Percentiles rank a stretch among this genome's conserved stretches.
Evolutionary conservation across 2,888 invertebrate genomes (phyloP).

Genomic region (Liodrosophila aerea): DNA sequence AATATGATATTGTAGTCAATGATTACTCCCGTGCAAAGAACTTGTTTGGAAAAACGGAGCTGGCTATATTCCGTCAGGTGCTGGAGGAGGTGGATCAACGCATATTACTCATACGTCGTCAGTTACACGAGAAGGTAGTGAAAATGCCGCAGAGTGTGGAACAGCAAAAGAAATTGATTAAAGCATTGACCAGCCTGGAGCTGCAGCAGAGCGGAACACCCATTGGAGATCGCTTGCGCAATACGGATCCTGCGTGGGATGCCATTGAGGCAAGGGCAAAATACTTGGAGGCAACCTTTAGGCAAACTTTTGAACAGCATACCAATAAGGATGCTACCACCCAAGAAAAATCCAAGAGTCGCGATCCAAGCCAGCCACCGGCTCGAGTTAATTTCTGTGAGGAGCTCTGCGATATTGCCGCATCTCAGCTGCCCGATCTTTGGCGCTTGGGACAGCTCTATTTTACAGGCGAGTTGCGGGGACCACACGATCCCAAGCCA

Average conservation of each 20-base stretch:
- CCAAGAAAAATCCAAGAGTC: conserved; percentile 79
- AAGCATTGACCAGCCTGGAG: conserved; percentile 89
- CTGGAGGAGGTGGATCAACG: conserved; percentile 95
- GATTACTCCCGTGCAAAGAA: conserved; percentile 98
- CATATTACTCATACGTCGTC: conserved; percentile 90
- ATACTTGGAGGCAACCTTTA: conserved; percentile 85
- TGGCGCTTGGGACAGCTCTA: conserved; percentile 98
- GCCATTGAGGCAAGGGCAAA: conserved; percentile 93
- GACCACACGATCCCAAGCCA: conserved; percentile 89
- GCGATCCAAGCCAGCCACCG: conserved; percentile 83
- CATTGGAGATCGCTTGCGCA: conserved; percentile 79
- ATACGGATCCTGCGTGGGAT: conserved; percentile 97
- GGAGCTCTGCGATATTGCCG: conserved; percentile 89
- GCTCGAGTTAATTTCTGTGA: conserved; percentile 90
- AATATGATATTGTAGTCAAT: conserved; percentile 98
- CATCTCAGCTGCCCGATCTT: conserved; percentile 92
- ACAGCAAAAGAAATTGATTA: conserved; percentile 96
- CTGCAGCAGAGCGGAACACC: conserved; percentile 81
- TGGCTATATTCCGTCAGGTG: conserved; percentile 93
- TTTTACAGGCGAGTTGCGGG: conserved; percentile 93
- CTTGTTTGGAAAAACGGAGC: conserved; percentile 96
- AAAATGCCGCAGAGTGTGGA: conserved; percentile 96
- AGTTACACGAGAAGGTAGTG: conserved; percentile 91
- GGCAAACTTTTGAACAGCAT: conserved; percentile 80
- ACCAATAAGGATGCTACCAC: conserved; percentile 75